phyloP scores from a whole-genome alignment of 2,888 invertebrate genomes.

The Pheosia tremula region DNA sequence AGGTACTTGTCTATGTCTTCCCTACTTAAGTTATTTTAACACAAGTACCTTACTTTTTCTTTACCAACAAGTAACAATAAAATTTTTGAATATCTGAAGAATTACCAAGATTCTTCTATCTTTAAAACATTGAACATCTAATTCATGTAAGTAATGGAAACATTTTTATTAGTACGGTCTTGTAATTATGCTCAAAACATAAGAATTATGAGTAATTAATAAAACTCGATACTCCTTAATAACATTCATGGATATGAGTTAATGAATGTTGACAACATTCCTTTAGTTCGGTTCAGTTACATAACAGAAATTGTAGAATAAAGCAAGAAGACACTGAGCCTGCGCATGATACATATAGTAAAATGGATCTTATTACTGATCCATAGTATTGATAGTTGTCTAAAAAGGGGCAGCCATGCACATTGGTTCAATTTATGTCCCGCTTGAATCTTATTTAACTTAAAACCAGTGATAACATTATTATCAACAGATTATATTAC shows the following conservation, averaged over 20 bases:
- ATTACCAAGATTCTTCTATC: no score
- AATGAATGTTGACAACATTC: neutral
- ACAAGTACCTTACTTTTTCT: no score
- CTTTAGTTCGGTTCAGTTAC: neutral
- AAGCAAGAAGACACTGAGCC: conserved; percentile 3
- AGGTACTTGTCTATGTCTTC: no score
- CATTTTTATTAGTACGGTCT: no score
- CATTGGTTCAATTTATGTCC: neutral
- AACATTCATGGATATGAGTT: neutral
- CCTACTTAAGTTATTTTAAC: no score
- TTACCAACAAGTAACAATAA: no score
- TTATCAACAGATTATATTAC: conserved; percentile 11
- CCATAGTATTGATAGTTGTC: neutral
- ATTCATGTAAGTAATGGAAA: no score
- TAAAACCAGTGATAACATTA: no score
- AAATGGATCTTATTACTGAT: neutral
- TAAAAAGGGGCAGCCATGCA: neutral
- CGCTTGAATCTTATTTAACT: no score
- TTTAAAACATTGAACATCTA: no score
- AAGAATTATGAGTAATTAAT: neutral
- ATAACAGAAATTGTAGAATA: conserved; percentile 11
- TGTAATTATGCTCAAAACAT: neutral
- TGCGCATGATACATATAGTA: no score
- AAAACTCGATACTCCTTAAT: neutral
- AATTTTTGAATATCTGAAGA: no score